Evolutionary conservation across 2,797 vertebrate species (phyloP).

Genomic region (Bradypus variegatus): DNA sequence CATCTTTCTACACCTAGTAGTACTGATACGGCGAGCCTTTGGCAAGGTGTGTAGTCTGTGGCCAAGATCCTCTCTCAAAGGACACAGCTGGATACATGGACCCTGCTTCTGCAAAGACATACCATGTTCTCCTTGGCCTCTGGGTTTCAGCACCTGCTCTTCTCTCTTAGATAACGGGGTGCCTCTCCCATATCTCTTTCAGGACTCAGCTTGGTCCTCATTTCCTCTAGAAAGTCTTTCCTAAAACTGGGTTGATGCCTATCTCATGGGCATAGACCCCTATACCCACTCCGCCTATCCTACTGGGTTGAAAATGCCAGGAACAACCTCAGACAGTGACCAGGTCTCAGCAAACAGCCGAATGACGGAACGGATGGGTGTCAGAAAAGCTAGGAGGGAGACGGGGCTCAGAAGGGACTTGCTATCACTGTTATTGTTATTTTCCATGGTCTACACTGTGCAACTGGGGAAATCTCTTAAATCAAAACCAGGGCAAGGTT

Average conservation of each 20-base stretch:
- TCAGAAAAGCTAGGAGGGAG: background rate
- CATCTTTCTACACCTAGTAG: background rate
- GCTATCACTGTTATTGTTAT: background rate
- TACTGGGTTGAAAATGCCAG: background rate
- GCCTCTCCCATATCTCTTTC: background rate
- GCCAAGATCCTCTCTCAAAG: background rate
- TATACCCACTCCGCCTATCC: no score
- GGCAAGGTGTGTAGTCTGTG: background rate
- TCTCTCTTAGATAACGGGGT: background rate
- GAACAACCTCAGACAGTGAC: background rate
- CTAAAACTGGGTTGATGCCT: background rate
- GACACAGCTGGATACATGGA: background rate
- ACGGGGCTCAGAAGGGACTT: background rate
- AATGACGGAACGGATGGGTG: background rate
- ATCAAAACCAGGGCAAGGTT: background rate
- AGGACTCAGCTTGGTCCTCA: background rate
- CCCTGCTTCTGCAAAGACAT: fast-evolving
- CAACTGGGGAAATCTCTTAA: background rate
- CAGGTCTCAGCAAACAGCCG: background rate
- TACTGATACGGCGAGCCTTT: background rate
- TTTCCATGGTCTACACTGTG: background rate
- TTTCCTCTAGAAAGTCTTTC: slow-evolving; percentile 5
- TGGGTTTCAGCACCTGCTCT: background rate
- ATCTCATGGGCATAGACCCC: background rate
- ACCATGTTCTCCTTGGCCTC: background rate